Base-by-base conservation (phyloP, 2,888 invertebrate species). In the Deroplatys truncata region DNA sequence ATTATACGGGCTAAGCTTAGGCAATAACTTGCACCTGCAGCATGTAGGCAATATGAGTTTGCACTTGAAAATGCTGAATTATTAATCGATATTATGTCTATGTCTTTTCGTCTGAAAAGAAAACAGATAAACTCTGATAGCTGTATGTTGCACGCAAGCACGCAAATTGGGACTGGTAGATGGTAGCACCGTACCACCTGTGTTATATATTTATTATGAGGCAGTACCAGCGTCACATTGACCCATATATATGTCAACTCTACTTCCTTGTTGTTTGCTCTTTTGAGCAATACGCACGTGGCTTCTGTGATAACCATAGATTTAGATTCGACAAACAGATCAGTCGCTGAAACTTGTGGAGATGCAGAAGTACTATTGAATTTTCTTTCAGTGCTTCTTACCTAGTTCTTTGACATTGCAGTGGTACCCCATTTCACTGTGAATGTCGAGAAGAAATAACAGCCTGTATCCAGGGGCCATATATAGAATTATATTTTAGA, bases 161-260 rank as follows among this genome's bases (percentile, higher is more conserved):
- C 82, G 87, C 83, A 87, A 72, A 72, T 72, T 72, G 87, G 43
- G 83, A 1, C 87, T 87, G 83, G 87, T 31, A 86, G n/a, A 35
- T 86, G 85, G 85, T 85, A 86, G 86, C 49, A 86, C 86, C 28
- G 87, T 82, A 87, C 87, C 87, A 87, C 82, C 87, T 87, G 31
- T n/a, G 43, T 43, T 87, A 87, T 83, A 25, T 82, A 83, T 83
- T 29, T 87, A 87, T 89, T 89, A 89, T 85, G 85, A 88, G 87
- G 88, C 85, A 88, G 85, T 85, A 82, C 84, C 89, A 49, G 43
- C 28, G 85, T 89, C 82, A 89, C 85, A 88, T 85, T 89, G 89
- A 89, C 89, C 89, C 49, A 88, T 82, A 89, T 89, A 82, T 49
- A 72, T 89, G 86, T 89, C 86, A 83, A 82, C 83, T 25, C 16